Percentiles rank a stretch among this genome's conserved stretches.
Conservation (phyloP, 2,113 vertebrate species). For the Myxocyprinus asiaticus region DNA sequence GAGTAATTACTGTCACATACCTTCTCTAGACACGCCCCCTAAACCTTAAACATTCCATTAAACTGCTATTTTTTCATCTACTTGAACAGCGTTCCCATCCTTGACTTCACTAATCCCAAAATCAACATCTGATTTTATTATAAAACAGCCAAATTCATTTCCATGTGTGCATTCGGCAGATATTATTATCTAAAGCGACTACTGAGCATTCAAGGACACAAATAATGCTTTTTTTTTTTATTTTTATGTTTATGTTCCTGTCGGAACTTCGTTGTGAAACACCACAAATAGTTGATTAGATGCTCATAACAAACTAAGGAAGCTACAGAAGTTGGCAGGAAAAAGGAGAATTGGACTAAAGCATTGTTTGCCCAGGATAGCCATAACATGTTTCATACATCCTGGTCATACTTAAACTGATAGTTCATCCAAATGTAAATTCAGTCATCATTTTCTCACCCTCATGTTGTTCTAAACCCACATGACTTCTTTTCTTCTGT, state of each 20-base stretch:
- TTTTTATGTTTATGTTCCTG: neutral
- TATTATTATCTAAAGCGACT: neutral
- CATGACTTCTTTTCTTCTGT: too few species aligned
- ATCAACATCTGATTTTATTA: slow-evolving; percentile 19
- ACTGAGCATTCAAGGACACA: neutral
- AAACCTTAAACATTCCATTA: slow-evolving; percentile 13
- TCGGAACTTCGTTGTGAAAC: neutral
- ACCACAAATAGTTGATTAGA: slow-evolving; percentile 29
- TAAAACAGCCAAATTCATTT: neutral
- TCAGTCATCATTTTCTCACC: too few species aligned
- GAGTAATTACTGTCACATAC: slow-evolving; percentile 36
- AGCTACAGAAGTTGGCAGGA: slow-evolving; percentile 34
- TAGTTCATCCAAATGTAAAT: too few species aligned
- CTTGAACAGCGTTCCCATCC: slow-evolving; percentile 1
- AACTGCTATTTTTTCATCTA: neutral
- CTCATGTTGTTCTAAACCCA: too few species aligned
- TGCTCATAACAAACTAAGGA: slow-evolving; percentile 34
- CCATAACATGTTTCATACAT: slow-evolving; percentile 54
- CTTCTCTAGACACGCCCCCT: slow-evolving; percentile 14
- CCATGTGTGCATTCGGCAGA: too few species aligned
- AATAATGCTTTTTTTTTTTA: slow-evolving; percentile 7
- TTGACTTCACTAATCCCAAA: neutral
- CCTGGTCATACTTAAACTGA: slow-evolving; percentile 21
- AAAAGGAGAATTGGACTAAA: slow-evolving; percentile 34
- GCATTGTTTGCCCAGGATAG: slow-evolving; percentile 50